phyloP scores from a whole-genome alignment of 2,113 vertebrate species.

The Origma solitaria region DNA sequence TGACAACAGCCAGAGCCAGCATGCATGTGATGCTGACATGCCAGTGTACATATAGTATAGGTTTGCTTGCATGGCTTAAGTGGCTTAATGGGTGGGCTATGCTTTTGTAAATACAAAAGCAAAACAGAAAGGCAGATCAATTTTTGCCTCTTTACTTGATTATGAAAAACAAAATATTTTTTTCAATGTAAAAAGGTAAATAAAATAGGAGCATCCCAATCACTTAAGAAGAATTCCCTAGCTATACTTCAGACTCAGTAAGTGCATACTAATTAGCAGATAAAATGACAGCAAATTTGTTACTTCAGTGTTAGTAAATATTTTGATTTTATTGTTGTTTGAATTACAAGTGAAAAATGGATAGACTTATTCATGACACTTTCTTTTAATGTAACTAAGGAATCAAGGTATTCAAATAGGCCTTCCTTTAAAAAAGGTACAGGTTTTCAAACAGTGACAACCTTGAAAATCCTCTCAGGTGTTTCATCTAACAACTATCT shows the following conservation, averaged over 20 bases:
- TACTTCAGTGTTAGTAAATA: not conserved
- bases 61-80: not conserved
- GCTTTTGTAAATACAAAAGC: not conserved
- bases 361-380: not conserved
- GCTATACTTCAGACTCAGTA: not conserved
- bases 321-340: not conserved
- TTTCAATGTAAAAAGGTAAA: not conserved
- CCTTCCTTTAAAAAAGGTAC: not conserved
- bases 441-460: not conserved
- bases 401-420: not conserved
- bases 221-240: not conserved
- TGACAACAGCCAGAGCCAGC: not conserved
- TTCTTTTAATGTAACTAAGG: not conserved
- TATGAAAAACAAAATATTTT: not conserved
- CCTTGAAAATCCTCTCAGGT: not conserved
- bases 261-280: not conserved
- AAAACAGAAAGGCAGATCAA: not conserved
- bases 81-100: not conserved
- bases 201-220: not conserved
- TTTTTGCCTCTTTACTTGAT: not conserved
- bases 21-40: not conserved
- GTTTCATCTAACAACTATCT: not conserved
- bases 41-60: accelerated
- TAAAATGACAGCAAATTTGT: not conserved
- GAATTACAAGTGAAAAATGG: not conserved